phyloP scores from a whole-genome alignment of 2,888 invertebrate species.

The Bimastos eiseni region DNA sequence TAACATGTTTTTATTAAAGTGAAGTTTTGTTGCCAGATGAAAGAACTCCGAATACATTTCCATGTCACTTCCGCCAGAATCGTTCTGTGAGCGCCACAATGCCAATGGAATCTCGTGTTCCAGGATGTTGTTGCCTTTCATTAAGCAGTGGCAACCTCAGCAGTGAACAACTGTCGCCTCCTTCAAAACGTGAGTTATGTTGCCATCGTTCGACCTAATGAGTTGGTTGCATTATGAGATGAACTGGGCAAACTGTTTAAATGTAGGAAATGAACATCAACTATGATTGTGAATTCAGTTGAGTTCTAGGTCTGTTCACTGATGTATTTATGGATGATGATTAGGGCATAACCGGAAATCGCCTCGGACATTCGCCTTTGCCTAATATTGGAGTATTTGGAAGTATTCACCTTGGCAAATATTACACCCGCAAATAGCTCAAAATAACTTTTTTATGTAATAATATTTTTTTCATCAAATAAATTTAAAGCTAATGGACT shows the following conservation, averaged over 20 bases:
- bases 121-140: background rate
- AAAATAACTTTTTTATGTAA: too few species aligned
- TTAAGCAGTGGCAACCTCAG: background rate
- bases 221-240: background rate
- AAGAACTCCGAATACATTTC: background rate
- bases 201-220: background rate
- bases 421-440: too few species aligned
- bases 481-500: too few species aligned
- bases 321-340: background rate
- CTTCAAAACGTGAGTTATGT: background rate
- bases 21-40: background rate
- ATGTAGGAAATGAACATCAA: background rate
- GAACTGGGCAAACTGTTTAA: background rate
- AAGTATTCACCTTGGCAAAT: too few species aligned
- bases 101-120: background rate
- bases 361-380: too few species aligned
- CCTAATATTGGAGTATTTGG: too few species aligned
- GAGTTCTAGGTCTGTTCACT: background rate
- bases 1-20: too few species aligned
- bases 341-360: too few species aligned
- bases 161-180: background rate
- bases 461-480: too few species aligned
- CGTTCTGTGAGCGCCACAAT: background rate
- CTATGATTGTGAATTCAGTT: background rate
- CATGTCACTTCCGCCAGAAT: slow-evolving; percentile 16